Evolutionary conservation across 2,797 vertebrate species (phyloP), one percentile per base, ranked within the genome.

Genomic region (Discoglossus pictus): DNA sequence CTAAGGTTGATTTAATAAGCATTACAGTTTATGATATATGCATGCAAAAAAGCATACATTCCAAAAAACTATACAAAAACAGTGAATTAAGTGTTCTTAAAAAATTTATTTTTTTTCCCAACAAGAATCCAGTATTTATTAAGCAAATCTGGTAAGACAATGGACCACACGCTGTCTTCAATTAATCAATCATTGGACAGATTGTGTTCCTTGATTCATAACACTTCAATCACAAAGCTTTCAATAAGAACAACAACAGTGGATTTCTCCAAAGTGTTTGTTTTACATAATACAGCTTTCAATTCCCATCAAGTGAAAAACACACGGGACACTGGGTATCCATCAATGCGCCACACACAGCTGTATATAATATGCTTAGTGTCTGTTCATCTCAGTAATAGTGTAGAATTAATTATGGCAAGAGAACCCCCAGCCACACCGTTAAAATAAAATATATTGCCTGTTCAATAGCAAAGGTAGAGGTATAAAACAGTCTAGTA

Each of bases 221-320:
- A 52, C 35, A 12, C 23, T 43, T 18, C 2, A 25, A 7, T 44
- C 47, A 18, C 16, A 25, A 53, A 35, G 48, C 17, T 44, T 64
- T 52, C 12, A 64, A 10, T 40, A 24, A 53, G 24, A 53, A 31
- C 16, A 42, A 43, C 44, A 43, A 64, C 31, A 53, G 38, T 44
- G 25, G 13, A 16, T 24, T 34, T 27, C 27, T 23, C 27, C 25
- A 16, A 60, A 40, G 52, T 60, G 47, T 68, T 68, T 60, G 38
- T 11, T 52, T 61, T 68, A 44, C n/a, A 68, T 60, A 61, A 61
- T 61, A 43, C 18, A 68, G 42, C 47, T 61, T 42, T 68, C 39
- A 68, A 31, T 23, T 64, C 2, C 39, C 43, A 42, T 64, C 38
- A 53, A 64, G 65, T 35, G 16, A 38, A 68, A 51, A 68, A 44